phyloP scores from a whole-genome alignment of 2,113 vertebrate species.

The Oenanthe melanoleuca region DNA sequence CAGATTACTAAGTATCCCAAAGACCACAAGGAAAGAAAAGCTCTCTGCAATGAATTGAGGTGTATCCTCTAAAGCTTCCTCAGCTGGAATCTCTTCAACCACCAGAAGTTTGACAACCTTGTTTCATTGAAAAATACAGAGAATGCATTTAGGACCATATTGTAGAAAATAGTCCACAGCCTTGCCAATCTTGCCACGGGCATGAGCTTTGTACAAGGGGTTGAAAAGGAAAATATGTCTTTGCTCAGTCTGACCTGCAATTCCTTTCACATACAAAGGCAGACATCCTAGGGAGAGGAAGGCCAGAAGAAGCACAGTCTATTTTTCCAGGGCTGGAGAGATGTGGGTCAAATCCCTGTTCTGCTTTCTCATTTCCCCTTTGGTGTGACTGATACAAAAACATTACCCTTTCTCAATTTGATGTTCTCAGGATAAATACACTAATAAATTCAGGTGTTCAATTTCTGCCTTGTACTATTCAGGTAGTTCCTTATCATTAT shows the following conservation, averaged over 20 bases:
- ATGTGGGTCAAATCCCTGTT: not conserved
- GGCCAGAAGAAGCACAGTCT: not conserved
- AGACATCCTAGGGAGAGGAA: not conserved
- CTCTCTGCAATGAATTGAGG: fast-evolving
- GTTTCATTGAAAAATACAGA: not conserved
- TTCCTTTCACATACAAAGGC: not conserved
- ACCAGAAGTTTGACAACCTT: not conserved
- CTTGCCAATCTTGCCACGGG: not conserved
- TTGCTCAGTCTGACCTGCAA: not conserved
- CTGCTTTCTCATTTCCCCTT: not conserved
- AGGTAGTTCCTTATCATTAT: not conserved
- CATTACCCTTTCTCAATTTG: not conserved
- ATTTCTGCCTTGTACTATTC: not conserved
- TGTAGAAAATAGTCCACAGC: not conserved
- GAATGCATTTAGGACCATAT: not conserved
- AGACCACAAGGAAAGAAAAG: not conserved
- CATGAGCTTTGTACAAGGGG: not conserved
- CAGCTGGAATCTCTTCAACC: not conserved
- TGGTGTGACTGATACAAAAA: not conserved
- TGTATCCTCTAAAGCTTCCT: not conserved
- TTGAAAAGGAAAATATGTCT: not conserved
- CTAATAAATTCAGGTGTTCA: not conserved
- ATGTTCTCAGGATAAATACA: not conserved
- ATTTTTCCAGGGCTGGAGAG: not conserved
- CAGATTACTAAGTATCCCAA: not conserved